Conservation (phyloP, 1,140 invertebrate species). For the Cydia splendana region DNA sequence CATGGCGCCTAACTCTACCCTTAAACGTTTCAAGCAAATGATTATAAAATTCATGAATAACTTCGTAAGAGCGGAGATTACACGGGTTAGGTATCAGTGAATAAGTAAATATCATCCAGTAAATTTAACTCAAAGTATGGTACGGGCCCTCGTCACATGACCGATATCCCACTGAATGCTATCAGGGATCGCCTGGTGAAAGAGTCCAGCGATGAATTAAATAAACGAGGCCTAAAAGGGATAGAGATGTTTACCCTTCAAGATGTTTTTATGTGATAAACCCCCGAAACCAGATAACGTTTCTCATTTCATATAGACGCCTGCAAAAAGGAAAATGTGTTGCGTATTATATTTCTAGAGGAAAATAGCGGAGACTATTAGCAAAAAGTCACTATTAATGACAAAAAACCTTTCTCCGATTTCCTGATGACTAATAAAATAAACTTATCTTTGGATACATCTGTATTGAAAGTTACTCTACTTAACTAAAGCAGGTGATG, state of each 20-base stretch:
- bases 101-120: slow-evolving; percentile 78
- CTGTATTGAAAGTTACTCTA: too few relatives aligned
- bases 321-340: slow-evolving; percentile 64
- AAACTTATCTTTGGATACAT: background rate
- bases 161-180: slow-evolving; percentile 72
- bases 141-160: slow-evolving; percentile 66
- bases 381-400: background rate
- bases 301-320: slow-evolving; percentile 23
- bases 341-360: slow-evolving; percentile 14
- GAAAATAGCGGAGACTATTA: background rate
- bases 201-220: slow-evolving; percentile 77
- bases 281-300: slow-evolving; percentile 13
- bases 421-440: background rate
- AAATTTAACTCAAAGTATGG: slow-evolving; percentile 75
- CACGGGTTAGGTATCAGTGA: slow-evolving; percentile 55
- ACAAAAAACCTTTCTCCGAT: background rate
- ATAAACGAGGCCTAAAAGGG: slow-evolving; percentile 48
- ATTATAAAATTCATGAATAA: slow-evolving; percentile 24
- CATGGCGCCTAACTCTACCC: slow-evolving; percentile 9
- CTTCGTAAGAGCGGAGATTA: slow-evolving; percentile 15
- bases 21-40: background rate
- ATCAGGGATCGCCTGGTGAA: slow-evolving; percentile 66
- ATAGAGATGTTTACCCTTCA: slow-evolving; percentile 33
- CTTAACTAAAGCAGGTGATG: too few relatives aligned
- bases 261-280: slow-evolving; percentile 30